Evolutionary conservation across 2,113 vertebrate genomes (phyloP), one percentile per base, ranked within the genome.

Genomic region (Psilopogon haemacephalus): DNA sequence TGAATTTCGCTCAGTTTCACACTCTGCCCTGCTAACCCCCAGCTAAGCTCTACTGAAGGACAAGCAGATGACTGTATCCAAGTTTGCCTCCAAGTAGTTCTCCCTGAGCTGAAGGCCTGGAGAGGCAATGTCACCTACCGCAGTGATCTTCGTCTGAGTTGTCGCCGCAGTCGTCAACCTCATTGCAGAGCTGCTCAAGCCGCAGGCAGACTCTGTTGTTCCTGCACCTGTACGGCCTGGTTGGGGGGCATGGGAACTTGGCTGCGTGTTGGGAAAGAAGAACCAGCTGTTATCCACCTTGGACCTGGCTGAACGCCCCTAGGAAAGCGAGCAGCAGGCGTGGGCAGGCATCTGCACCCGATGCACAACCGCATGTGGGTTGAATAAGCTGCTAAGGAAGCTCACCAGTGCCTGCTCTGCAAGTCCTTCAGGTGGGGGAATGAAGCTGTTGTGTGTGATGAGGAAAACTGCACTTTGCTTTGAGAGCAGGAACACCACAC

Each of bases 131-230:
- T 32, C 84, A 93, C 98, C 97, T 98, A 98, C 98, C 98, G 28
- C 99, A 99, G 95, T 98, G 97, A 67, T 98, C 98, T 97, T 99
- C 99, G 62, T 99, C 99, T 0, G 99, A 99, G 95, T 98, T 98
- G 97, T 99, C 99, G 2, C 99, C 99, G n/a, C 99, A 99, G 95
- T 99, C 98, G 52, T 99, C 98, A 74, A 99, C 97, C 58, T 98
- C 98, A 92, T 99, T 98, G 97, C 99, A 99, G 55, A 98, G 96
- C 91, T 98, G 98, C 88, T 99, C 98, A 3, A 92, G 82, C 63
- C 98, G 98, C 54, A 99, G 98, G 92, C 99, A 99, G 81, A 99
- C 98, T 40, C 98, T 98, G 89, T 99, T 98, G 90, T 99, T 99
- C 91, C 98, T 98, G 71, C 99, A 99, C 83, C 98, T 98, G 96